Evolutionary conservation across 2,113 vertebrate genomes (phyloP), one percentile per base, ranked within the genome.

Genomic region (Mystacornis crossleyi): DNA sequence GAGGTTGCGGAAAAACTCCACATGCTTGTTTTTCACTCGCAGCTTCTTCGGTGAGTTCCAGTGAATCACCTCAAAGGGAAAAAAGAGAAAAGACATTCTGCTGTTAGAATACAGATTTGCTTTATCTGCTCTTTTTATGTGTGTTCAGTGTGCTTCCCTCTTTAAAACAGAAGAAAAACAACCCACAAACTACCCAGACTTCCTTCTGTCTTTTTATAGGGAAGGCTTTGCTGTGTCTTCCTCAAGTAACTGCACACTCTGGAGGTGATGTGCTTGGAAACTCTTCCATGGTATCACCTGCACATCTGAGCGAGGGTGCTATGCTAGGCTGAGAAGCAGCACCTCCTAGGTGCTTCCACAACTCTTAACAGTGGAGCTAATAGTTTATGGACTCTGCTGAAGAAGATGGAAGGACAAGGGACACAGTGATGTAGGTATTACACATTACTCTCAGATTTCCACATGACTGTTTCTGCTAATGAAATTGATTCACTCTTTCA

Each of bases 41-140:
- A 99, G 98, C 92, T 99, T 99, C 98, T 99, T 99, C 7, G 99
- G 99, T 25, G 99, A 99, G 97, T 99, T 99, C 99, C 99, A 99
- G 97, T 99, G 99, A 96, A 99, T 99, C 82, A 99, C 99, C 99
- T 99, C 97, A 62, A 17, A 69, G 45, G 38, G 53, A 89, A 75
- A 45, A 83, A 58, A n/a, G 55, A 66, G 54, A 85, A 82, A 64
- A 91, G 14, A 91, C 57, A 72, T 72, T 34, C 86, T 94, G 67
- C 33, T 9, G 90, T 97, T 95, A 97, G 80, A 87, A 95, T 14
- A 64, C 21, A 84, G 50, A 72, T 74, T 40, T 45, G 42, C 29
- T 87, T 71, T 66, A 70, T 28, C 40, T 74, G 43, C 28, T 60
- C 9, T 64, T 66, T 72, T 51, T 14, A 70, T 36, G 26, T 28